Evolutionary conservation across 2,113 vertebrate species (phyloP).

Genomic region (Dasyurus viverrinus): DNA sequence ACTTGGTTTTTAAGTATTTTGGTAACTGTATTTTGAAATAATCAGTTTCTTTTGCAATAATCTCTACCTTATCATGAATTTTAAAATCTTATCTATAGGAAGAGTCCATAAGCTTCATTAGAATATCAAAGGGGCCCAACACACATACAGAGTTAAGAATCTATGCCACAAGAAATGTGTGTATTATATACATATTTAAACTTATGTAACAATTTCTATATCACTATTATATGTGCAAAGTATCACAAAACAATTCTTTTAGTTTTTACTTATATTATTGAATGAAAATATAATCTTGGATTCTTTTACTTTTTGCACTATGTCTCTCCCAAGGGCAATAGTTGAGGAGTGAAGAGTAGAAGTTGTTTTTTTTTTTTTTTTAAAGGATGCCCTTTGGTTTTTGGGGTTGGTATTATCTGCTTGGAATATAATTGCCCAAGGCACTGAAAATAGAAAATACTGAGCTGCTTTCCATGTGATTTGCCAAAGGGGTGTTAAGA

Average conservation of each 20-base stretch:
- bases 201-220: not conserved
- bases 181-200: not conserved
- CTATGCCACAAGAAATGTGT: not conserved
- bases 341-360: slow-evolving; percentile 43
- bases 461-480: slow-evolving; percentile 75
- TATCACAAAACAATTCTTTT: not conserved
- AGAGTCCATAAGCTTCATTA: not conserved
- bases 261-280: not conserved
- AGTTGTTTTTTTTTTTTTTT: not conserved
- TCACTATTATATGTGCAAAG: not conserved
- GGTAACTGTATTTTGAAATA: not conserved
- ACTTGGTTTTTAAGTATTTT: not conserved
- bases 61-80: not conserved
- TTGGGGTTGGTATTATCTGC: slow-evolving; percentile 65
- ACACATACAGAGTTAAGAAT: not conserved
- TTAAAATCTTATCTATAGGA: not conserved
- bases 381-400: slow-evolving; percentile 64
- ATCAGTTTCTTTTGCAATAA: not conserved
- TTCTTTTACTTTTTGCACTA: slow-evolving; percentile 30
- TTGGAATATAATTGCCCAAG: slow-evolving; percentile 77
- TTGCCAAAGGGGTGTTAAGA: slow-evolving; percentile 86
- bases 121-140: not conserved
- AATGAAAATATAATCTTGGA: slow-evolving; percentile 14
- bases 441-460: slow-evolving; percentile 82
- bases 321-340: slow-evolving; percentile 65